Base-by-base conservation (phyloP, 2,797 vertebrate species). In the Lutjanus campechanus region DNA sequence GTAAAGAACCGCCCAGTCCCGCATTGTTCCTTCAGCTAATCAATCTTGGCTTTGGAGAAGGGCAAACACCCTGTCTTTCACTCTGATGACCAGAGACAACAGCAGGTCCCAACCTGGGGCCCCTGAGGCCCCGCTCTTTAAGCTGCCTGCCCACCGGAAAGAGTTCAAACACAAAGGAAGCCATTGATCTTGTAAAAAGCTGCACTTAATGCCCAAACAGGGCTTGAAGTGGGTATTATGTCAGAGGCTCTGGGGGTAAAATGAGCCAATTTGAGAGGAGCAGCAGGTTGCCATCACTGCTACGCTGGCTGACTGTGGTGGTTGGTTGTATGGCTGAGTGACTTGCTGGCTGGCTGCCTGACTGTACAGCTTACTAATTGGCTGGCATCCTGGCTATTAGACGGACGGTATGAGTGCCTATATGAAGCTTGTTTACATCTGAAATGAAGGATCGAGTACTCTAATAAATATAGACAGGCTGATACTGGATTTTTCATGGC, bases 241-340 rank as follows among this genome's bases (percentile, higher is more conserved):
- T 91, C 89, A 93, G 84, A 88, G 86, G 85, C 89, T 92, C 81
- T 87, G 77, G 75, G 89, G 88, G 82, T 86, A 93, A 93, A 94
- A 95, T 88, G 88, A 89, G 89, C 91, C 90, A 94, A 94, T 95
- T 93, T 94, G 88, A 93, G 91, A 87, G 81, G 65, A 89, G 77
- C 92, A 93, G 89, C 89, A 89, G 89, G 89, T 87, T 89, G 82
- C 90, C 90, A 91, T 91, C 92, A 91, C 84, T 62, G 83, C 88
- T 84, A 59, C 58, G 49, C 79, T 85, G 83, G 79, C 89, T 82
- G 85, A 76, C 86, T 82, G 82, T 71, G 84, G 83, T 81, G 90
- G 84, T 68, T 82, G 87, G 81, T 63, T 83, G 86, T 69, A 92
- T 78, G 91, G 91, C 84, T 91, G 86, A 91, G 81, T 90, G 87